Evolutionary conservation across 2,797 vertebrate species (phyloP), one percentile per base, ranked within the genome.

Genomic region (Myotis planiceps): DNA sequence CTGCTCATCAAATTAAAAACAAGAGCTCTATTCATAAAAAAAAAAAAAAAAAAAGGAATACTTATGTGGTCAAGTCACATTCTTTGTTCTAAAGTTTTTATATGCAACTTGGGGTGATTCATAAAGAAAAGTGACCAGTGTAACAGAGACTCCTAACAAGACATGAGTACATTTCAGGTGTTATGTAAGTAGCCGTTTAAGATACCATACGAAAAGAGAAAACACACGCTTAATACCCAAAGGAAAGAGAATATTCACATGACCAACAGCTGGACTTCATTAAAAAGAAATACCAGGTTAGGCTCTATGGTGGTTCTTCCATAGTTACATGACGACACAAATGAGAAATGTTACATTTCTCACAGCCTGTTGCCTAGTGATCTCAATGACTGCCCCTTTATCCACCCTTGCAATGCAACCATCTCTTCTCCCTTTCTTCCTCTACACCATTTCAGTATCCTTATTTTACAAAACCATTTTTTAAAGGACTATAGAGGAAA

Each of bases 1-100:
- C 97, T 97, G 96, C 96, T 98, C 98, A 98, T 98, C 98, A 98
- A 97, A 98, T 98, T 97, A 98, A 98, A 98, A 98, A 98, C 97
- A 98, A 99, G 97, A 98, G 93, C 88, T 94, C 96, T 98, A 98
- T 98, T 98, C 98, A 98, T 94, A 78, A 96, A 97, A 98, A 95
- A 97, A 97, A 97, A 97, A 96, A 95, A 94, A 91, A 95, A 94
- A 94, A 96, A 96, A 96, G 65, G 32, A 78, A 84, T 58, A 72
- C 37, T 97, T 98, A 96, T 2, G 25, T 94, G 98, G 97, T 98
- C 97, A 97, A 98, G 94, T 45, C 97, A 78, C 95, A 98, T 98
- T 98, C 97, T 97, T 97, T 87, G n/a, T 96, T 96, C 49, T 53
- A 0, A 96, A 95, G 72, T 95, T 97, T 96, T 91, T 89, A 97